Base-by-base conservation (phyloP, 23 tunicate species). In the Phallusia fumigata region DNA sequence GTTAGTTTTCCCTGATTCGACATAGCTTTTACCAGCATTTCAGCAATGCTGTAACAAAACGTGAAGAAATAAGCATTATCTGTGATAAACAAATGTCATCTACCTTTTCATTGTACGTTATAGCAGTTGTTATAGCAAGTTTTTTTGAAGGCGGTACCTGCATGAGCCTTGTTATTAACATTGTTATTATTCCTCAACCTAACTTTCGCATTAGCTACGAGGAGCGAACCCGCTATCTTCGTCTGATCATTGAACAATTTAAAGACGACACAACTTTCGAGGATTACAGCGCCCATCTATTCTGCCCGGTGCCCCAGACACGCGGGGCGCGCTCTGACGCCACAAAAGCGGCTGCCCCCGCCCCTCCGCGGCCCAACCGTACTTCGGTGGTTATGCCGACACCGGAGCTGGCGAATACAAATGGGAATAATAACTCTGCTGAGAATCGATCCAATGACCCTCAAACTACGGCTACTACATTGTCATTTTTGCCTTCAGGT, bases 261-360 rank as follows among this genome's bases (percentile, higher is more conserved):
- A 83, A 84, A 36, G 90, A 85, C 84, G 85, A 88, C 19, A 80
- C 75, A 30, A 93, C 98, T 12, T 93, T 88, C 58, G 98, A 93
- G 81, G 93, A 93, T 49, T 93, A 88, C 73, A 79, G 93, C 75
- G 80, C 90, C 51, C 81, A 78, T n/a, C 72, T 93, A 36, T 93
- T 84, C 72, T 84, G 53, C 33, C 98, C 98, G 30, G 90, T 72
- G 18, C 86, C 86, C 28, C 75, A 77, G 74, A 74, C 33, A 2
- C 53, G 52, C 24, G 80, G 80, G 45, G 45, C 80, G 53, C 45
- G 53, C 10, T 26, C 53, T 13, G 72, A 52, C 40, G 69, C 69
- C 69, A 24, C 69, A 22, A 58, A 58, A 58, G 28, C 26, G 16
- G 73, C 83, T 5, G 72, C 83, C 35, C 31, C 83, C 11, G 52